Conservation (phyloP, 2,888 invertebrate genomes). For the Rhodophaea formosa region DNA sequence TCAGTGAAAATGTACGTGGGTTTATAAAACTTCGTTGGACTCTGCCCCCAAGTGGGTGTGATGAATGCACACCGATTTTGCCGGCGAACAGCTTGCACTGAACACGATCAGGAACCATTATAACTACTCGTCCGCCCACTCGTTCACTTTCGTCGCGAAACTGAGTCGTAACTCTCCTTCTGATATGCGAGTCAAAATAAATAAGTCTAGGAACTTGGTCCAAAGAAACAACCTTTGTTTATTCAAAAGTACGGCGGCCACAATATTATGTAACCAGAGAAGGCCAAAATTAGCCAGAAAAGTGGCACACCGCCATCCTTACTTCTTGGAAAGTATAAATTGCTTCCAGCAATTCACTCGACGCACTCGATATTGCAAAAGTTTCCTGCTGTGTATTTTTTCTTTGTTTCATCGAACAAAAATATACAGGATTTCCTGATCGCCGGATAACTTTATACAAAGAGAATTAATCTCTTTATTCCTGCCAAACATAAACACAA, state of each 20-base stretch:
- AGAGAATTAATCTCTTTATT: constrained; percentile 27
- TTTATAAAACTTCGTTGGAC: constrained; percentile 29
- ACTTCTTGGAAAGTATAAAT: constrained; percentile 45
- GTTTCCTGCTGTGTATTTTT: constrained; percentile 34
- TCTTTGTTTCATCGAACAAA: constrained; percentile 25
- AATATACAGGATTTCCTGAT: constrained; percentile 24
- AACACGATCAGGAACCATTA: constrained; percentile 20
- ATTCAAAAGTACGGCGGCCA: constrained; percentile 22
- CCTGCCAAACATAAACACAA: constrained; percentile 28
- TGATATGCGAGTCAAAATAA: neutral
- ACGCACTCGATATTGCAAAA: constrained; percentile 38
- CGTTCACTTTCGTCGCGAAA: constrained; percentile 40
- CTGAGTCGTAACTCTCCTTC: constrained; percentile 21
- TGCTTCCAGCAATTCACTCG: constrained; percentile 40
- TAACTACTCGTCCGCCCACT: constrained; percentile 46
- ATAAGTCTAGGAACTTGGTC: neutral
- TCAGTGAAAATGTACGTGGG: constrained; percentile 47
- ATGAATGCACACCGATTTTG: constrained; percentile 43
- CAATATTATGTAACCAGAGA: constrained; percentile 33
- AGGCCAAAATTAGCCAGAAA: constrained; percentile 40
- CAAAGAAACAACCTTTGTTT: constrained; percentile 23
- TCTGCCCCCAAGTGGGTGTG: constrained; percentile 41
- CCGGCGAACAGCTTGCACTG: constrained; percentile 26
- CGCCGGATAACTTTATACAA: constrained; percentile 20
- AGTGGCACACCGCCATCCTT: constrained; percentile 40